phyloP scores from a whole-genome alignment of 2,888 invertebrate genomes.

The Dendrolimus pini region DNA sequence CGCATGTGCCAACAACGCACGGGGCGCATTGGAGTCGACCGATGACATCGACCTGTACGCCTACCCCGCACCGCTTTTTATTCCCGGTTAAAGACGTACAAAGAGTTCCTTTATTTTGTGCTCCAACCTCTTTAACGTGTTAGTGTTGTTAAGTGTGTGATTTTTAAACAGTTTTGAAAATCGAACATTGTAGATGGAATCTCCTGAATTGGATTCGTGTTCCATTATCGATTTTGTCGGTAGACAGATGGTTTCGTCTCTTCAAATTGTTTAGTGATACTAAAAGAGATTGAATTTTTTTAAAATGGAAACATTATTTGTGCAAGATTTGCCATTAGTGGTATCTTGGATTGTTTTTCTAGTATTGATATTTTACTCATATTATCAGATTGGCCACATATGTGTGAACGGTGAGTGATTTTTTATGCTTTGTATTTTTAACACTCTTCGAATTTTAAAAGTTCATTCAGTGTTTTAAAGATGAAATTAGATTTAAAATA shows the following conservation, averaged over 20 bases:
- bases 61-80: constrained; percentile 50
- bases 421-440: not conserved
- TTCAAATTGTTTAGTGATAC: no score
- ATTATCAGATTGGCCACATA: constrained; percentile 49
- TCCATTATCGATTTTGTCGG: no score
- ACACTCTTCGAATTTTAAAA: constrained; percentile 1
- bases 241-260: no score
- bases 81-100: constrained; percentile 23
- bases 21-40: constrained; percentile 58
- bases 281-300: not conserved
- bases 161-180: no score
- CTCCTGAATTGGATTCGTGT: no score
- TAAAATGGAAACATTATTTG: constrained; percentile 48
- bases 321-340: constrained; percentile 61
- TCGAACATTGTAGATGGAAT: no score
- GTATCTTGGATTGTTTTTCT: constrained; percentile 66
- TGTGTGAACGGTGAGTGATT: constrained; percentile 31
- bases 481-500: no score
- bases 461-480: not conserved
- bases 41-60: constrained; percentile 60
- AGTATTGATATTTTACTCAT: constrained; percentile 60
- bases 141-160: not conserved
- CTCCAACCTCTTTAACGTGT: constrained; percentile 1
- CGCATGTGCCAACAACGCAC: constrained; percentile 62
- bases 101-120: constrained; percentile 7